These are phyloP conservation scores for Synanthedon myopaeformis DNA, from an alignment of 2,888 invertebrate species.

Conservation along the genomic window DNA sequence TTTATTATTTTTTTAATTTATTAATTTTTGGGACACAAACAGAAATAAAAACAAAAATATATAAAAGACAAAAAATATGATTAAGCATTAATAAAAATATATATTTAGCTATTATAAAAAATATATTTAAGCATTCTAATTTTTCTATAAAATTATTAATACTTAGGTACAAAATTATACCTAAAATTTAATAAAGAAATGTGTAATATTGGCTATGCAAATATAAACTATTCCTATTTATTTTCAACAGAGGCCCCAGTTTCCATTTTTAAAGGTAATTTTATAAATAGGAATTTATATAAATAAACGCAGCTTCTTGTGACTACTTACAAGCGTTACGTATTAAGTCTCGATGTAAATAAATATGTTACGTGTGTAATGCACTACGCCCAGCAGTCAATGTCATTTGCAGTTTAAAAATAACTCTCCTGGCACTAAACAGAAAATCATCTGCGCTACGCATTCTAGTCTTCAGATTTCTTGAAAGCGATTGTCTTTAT, in stretches of 20 bases:
- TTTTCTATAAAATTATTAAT: too few relatives aligned
- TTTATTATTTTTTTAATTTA: too few relatives aligned
- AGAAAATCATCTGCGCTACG: slow-evolving; percentile 23
- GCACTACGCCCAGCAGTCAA: slow-evolving; percentile 44
- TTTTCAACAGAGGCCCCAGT: slow-evolving; percentile 65
- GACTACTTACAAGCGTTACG: slow-evolving; percentile 29
- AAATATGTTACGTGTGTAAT: slow-evolving; percentile 28
- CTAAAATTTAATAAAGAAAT: too few relatives aligned
- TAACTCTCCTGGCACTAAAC: slow-evolving; percentile 44
- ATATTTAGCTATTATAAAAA: too few relatives aligned
- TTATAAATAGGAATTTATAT: slow-evolving; percentile 36
- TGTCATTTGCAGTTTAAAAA: slow-evolving; percentile 37
- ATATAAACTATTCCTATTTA: slow-evolving; percentile 25
- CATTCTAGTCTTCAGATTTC: slow-evolving; percentile 30
- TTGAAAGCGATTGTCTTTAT: slow-evolving; percentile 30
- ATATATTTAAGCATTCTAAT: too few relatives aligned
- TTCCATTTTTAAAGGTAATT: slow-evolving; percentile 66
- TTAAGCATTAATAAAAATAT: too few relatives aligned
- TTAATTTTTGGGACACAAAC: too few relatives aligned
- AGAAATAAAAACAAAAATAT: too few relatives aligned
- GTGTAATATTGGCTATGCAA: too few relatives aligned
- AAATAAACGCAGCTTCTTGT: slow-evolving; percentile 40
- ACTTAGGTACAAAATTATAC: too few relatives aligned
- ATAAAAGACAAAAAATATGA: too few relatives aligned
- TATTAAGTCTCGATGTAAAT: slow-evolving; percentile 22